phyloP scores from a whole-genome alignment of 2,113 vertebrate species.

The Holacanthus passer region DNA sequence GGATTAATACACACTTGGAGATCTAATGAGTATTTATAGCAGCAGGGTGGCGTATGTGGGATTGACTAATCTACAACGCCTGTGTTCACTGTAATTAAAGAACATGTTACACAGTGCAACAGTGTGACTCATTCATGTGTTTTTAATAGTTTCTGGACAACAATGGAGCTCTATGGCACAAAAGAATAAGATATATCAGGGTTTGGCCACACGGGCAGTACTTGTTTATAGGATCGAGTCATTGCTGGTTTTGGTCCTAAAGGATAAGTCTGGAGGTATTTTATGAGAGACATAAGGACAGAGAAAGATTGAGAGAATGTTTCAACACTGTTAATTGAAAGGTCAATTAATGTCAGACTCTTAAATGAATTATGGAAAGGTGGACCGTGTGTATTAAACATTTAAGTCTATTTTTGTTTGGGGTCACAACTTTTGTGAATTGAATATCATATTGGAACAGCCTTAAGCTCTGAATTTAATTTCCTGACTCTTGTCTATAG shows the following conservation, averaged over 20 bases:
- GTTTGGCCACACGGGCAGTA: not conserved
- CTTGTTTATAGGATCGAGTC: not conserved
- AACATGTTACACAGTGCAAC: not conserved
- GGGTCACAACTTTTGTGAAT: not conserved
- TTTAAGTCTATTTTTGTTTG: not conserved
- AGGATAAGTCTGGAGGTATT: not conserved
- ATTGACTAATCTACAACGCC: not conserved
- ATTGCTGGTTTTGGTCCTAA: not conserved
- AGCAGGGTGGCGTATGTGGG: not conserved
- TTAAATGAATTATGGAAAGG: not conserved
- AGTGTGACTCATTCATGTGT: not conserved
- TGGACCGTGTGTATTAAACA: not conserved
- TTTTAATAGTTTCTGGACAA: not conserved
- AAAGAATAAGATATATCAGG: not conserved
- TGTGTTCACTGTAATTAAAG: not conserved
- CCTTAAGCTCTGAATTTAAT: not conserved
- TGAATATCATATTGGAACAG: not conserved
- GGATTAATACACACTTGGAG: too few species aligned
- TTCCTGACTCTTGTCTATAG: not conserved
- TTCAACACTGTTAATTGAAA: not conserved
- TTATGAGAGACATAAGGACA: not conserved
- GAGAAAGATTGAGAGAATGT: not conserved
- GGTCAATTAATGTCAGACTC: not conserved
- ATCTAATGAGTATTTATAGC: not conserved
- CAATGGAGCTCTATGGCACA: not conserved